Base-by-base conservation (phyloP, 1,140 invertebrate genomes). In the Stegodyphus dumicola region DNA sequence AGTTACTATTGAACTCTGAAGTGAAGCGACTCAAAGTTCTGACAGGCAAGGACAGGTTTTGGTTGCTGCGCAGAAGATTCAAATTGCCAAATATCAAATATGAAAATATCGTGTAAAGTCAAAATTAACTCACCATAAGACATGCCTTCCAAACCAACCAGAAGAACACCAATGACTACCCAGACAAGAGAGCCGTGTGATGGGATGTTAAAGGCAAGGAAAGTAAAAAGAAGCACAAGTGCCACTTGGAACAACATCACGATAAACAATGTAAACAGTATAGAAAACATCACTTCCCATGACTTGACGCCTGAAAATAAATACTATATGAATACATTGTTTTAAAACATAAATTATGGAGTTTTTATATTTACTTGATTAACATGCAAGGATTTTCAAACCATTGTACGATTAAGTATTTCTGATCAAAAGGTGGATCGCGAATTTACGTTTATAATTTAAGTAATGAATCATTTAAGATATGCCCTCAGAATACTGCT, bases 221-320 rank as follows among this genome's bases (percentile, higher is more conserved):
- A 96, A 64, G 95, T 94, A 81, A 97, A 94, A 66, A 96, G 93
- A 3, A 98, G 92, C 69, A 98, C 95, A 7, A 98, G 91, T 0
- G 94, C 93, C 0, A 96, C 96, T 92, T 98, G 97, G 1, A 96
- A 95, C 76, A 95, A 94, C 95, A 98, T 97, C 10, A 98, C 95
- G 15, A 97, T 93, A 89, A 98, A 96, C 92, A 98, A 97, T 0
- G 96, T 97, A 6, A 96, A 93, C 13, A 98, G 95, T 89, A 98
- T 97, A 7, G 96, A 96, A 88, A 97, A 94, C 66, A 98, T 93
- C 87, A 98, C 95, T 92, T 98, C 96, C 4, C 94, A 93, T 0
- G 96, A 95, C 1, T 94, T 94, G 0, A 98, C 96, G 73, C 97
- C 96, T 88, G 93, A 93, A 78, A n/a, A n/a, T n/a, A n/a, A n/a